A percentile compares a stretch with the other conserved stretches of the same genome.
phyloP scores from a whole-genome alignment of 2,888 invertebrate genomes.

The Masnerella sp. region DNA sequence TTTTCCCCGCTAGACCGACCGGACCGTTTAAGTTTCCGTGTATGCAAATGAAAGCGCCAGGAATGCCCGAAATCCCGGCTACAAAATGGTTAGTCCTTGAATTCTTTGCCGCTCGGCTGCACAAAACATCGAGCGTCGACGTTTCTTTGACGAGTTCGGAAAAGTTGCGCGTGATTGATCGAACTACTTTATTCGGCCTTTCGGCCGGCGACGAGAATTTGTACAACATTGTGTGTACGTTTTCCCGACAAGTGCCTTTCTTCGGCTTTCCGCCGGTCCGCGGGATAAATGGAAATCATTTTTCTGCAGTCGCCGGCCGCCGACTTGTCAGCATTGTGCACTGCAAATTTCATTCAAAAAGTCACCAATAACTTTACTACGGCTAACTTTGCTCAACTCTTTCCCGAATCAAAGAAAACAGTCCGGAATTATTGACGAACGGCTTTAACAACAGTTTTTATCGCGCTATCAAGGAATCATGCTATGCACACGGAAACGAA shows the following conservation, averaged over 20 bases:
- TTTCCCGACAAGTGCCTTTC: constrained; percentile 35
- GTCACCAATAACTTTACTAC: neutral
- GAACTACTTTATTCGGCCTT: constrained; percentile 35
- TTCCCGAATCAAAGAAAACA: no score
- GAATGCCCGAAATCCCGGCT: constrained; percentile 1
- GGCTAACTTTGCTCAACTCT: neutral
- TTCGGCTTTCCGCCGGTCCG: constrained; percentile 11
- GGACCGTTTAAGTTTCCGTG: neutral
- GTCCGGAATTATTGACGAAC: no score
- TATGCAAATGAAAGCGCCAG: neutral
- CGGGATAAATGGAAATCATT: constrained; percentile 34
- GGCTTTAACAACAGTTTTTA: neutral
- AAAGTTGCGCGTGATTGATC: constrained; percentile 40
- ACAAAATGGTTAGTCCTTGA: constrained; percentile 26
- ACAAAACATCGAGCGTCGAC: constrained; percentile 33
- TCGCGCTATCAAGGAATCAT: constrained; percentile 10
- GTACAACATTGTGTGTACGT: constrained; percentile 19
- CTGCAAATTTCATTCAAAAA: constrained; percentile 17
- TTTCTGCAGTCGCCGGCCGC: constrained; percentile 4
- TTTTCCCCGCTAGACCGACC: no score
- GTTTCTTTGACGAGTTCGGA: constrained; percentile 31
- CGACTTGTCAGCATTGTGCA: constrained; percentile 5
- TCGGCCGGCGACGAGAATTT: constrained; percentile 26
- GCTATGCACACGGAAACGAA: constrained; percentile 16
- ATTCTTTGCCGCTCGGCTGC: constrained; percentile 14